These are phyloP conservation scores for Dasysyrphus tricinctus DNA, from an alignment of 2,888 invertebrate species.

Conservation along the genomic window DNA sequence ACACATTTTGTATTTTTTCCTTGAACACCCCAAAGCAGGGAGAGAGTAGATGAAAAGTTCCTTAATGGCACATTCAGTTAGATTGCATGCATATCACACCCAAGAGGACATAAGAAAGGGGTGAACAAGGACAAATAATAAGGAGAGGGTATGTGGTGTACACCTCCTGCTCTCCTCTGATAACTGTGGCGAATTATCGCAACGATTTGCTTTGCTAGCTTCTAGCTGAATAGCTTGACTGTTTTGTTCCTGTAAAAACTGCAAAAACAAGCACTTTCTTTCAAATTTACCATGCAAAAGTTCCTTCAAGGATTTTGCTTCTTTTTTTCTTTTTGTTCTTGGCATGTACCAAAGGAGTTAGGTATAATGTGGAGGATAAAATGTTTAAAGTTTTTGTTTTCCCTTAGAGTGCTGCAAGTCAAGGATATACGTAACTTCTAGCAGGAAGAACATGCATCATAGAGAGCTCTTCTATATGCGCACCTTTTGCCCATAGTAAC, in stretches of 20 bases:
- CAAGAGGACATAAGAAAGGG: slow-evolving; percentile 33
- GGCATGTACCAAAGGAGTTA: background rate
- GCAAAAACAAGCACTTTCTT: slow-evolving; percentile 71
- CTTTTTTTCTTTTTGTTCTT: background rate
- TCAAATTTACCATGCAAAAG: slow-evolving; percentile 57
- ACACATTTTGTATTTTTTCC: background rate
- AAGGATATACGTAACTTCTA: slow-evolving; percentile 52
- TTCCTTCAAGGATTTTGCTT: slow-evolving; percentile 47
- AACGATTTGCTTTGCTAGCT: slow-evolving; percentile 69
- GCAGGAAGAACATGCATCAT: slow-evolving; percentile 46
- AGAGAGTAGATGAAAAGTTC: slow-evolving; percentile 37
- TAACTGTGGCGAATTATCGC: slow-evolving; percentile 74
- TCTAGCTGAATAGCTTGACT: slow-evolving; percentile 49
- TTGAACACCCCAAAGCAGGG: slow-evolving; percentile 10
- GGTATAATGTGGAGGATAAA: slow-evolving; percentile 1
- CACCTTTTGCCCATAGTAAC: slow-evolving; percentile 52
- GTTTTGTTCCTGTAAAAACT: slow-evolving; percentile 50
- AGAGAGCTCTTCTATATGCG: slow-evolving; percentile 18
- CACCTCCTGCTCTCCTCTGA: slow-evolving; percentile 5
- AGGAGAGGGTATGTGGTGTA: background rate
- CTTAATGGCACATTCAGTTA: slow-evolving; percentile 74
- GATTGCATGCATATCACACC: slow-evolving; percentile 71
- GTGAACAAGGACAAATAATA: slow-evolving; percentile 1
- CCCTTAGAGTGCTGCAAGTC: slow-evolving; percentile 36
- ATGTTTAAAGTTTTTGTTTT: slow-evolving; percentile 61